These are phyloP conservation scores for Neogale vison DNA, from an alignment of 2,113 vertebrate species.

Conservation along the genomic window DNA sequence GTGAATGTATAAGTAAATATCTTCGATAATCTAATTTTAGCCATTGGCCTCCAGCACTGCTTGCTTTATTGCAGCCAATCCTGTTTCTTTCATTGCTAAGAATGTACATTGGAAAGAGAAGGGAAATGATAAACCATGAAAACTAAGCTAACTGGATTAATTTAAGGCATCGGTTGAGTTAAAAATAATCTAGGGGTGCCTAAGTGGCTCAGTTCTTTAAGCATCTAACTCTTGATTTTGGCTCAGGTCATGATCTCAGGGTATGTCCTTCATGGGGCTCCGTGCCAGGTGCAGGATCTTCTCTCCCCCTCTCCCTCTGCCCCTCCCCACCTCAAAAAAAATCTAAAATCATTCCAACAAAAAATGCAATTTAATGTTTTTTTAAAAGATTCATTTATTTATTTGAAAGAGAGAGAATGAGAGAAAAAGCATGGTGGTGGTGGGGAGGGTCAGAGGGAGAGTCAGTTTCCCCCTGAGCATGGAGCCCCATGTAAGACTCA, in stretches of 20 bases:
- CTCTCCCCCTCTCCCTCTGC: background rate
- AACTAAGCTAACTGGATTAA: background rate
- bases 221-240: background rate
- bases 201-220: background rate
- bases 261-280: background rate
- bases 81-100: background rate
- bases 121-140: background rate
- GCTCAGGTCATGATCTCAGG: background rate
- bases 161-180: background rate
- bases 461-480: no score
- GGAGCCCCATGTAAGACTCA: no score
- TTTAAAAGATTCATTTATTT: background rate
- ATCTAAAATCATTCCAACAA: background rate
- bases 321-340: background rate
- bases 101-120: background rate
- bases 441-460: no score
- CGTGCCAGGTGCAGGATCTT: background rate
- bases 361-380: background rate
- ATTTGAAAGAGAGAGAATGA: no score
- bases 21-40: slow-evolving; percentile 55
- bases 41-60: background rate
- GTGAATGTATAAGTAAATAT: slow-evolving; percentile 11
- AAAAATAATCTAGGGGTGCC: background rate
- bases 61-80: background rate
- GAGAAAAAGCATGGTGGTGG: no score